Evolutionary conservation across 2,888 invertebrate species (phyloP).

Genomic region (Epistrophella euchroma): DNA sequence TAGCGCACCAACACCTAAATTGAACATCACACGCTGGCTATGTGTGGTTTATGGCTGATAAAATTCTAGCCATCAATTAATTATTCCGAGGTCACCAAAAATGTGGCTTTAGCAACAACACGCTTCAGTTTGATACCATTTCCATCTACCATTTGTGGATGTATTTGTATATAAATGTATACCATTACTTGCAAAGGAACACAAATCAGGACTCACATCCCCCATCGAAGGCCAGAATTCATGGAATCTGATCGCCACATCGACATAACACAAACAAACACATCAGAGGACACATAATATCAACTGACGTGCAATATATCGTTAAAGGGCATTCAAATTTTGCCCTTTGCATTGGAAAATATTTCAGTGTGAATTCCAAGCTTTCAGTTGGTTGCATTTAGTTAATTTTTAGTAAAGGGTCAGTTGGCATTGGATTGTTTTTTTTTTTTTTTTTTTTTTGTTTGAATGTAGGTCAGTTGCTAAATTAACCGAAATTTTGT

Average conservation of each 20-base stretch:
- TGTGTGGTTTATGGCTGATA: slow-evolving; percentile 71
- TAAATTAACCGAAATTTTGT: slow-evolving; percentile 14
- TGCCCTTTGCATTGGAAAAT: neutral
- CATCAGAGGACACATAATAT: slow-evolving; percentile 16
- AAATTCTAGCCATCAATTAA: slow-evolving; percentile 73
- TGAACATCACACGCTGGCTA: slow-evolving; percentile 49
- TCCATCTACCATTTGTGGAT: neutral
- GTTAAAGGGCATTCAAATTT: neutral
- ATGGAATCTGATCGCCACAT: neutral
- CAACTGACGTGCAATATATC: slow-evolving; percentile 14
- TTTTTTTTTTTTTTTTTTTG: neutral
- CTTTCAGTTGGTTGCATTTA: slow-evolving; percentile 7
- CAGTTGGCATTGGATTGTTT: neutral
- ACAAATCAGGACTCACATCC: slow-evolving; percentile 2
- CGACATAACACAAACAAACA: neutral
- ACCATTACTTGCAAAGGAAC: neutral
- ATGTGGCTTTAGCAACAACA: slow-evolving; percentile 43
- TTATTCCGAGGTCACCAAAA: slow-evolving; percentile 74
- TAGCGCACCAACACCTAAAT: slow-evolving; percentile 53
- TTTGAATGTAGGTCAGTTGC: slow-evolving; percentile 14
- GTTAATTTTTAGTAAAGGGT: neutral
- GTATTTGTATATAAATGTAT: too few species aligned
- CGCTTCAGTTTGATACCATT: slow-evolving; percentile 28
- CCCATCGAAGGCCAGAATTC: slow-evolving; percentile 5
- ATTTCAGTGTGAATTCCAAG: slow-evolving; percentile 15